Conservation (phyloP, 2,797 vertebrate species). For the Crenichthys baileyi region DNA sequence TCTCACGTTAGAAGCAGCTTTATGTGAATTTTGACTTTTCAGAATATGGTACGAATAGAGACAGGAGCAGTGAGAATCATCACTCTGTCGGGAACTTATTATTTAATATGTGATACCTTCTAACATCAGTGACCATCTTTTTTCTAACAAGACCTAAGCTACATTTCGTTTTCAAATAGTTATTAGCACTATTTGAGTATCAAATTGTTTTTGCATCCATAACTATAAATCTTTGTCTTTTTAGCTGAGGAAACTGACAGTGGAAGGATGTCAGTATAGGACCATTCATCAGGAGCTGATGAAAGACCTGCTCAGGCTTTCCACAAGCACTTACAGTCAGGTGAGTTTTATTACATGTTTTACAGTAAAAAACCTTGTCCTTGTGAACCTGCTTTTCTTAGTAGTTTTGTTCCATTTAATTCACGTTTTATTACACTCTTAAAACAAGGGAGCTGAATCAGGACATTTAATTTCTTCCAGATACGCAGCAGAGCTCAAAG, state of each 20-base stretch:
- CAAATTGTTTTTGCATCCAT: background rate
- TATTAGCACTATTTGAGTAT: background rate
- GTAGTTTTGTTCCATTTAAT: background rate
- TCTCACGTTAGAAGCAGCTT: background rate
- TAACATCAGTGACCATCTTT: background rate
- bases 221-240: constrained; percentile 25
- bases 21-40: background rate
- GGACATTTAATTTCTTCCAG: constrained; percentile 65
- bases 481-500: constrained; percentile 95
- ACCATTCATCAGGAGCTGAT: constrained; percentile 92
- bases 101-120: background rate
- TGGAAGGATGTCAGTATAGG: constrained; percentile 94
- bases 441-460: background rate
- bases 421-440: background rate
- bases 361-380: background rate
- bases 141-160: background rate
- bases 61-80: background rate
- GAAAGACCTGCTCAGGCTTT: constrained; percentile 91
- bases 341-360: constrained; percentile 70
- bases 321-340: constrained; percentile 97
- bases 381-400: background rate
- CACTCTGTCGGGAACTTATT: background rate
- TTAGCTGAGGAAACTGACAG: constrained; percentile 91
- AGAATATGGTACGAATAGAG: background rate
- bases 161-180: background rate